Evolutionary conservation across 2,113 vertebrate genomes (phyloP).

Genomic region (Oncorhynchus tshawytscha): DNA sequence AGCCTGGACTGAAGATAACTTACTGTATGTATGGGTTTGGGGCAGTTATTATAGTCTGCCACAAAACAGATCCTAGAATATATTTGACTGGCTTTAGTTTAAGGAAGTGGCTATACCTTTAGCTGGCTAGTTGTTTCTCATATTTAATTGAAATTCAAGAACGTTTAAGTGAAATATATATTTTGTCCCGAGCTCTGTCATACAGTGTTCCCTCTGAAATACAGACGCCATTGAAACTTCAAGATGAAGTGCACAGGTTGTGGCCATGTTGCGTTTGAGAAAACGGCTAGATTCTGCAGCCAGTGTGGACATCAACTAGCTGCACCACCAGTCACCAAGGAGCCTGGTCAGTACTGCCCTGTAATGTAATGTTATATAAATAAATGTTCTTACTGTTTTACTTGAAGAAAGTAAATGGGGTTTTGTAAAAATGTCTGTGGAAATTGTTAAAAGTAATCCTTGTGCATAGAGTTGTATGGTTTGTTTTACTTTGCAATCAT

Average conservation of each 20-base stretch:
- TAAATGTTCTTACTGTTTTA: neutral
- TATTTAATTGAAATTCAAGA: neutral
- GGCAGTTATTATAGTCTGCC: too few species aligned
- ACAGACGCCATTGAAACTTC: neutral
- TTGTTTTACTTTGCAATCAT: too few species aligned
- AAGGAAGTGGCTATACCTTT: too few species aligned
- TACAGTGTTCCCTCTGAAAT: neutral
- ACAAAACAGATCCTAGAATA: too few species aligned
- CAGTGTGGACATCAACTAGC: constrained; percentile 38
- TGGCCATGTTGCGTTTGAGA: constrained; percentile 20
- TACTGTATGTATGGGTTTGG: too few species aligned
- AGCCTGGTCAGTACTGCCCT: constrained; percentile 38
- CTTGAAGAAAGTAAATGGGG: neutral
- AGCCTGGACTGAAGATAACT: too few species aligned
- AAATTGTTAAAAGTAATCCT: too few species aligned
- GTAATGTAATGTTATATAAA: neutral
- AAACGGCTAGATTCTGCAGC: constrained; percentile 70
- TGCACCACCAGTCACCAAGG: neutral
- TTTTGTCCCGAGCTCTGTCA: neutral
- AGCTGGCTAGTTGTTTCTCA: neutral
- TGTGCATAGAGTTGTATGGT: too few species aligned
- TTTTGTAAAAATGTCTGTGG: neutral
- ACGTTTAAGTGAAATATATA: constrained; percentile 5
- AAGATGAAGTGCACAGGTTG: constrained; percentile 70
- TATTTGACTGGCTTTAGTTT: too few species aligned